Conservation (phyloP, 2,113 vertebrate species). For the Charina bottae region DNA sequence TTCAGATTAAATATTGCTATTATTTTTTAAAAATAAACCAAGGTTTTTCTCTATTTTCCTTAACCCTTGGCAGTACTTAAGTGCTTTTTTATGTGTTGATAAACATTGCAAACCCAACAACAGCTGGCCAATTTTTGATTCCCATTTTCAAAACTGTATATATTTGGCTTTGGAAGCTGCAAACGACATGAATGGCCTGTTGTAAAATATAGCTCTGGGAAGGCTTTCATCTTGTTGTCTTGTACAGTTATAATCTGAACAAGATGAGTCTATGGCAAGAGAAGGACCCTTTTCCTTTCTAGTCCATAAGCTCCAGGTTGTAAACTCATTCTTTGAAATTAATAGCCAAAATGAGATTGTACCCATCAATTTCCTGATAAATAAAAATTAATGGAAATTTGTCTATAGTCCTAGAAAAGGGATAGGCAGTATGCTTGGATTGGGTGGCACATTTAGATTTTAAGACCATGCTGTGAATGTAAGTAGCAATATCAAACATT, state of each 20-base stretch:
- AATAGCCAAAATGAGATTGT: background rate
- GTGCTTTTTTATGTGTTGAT: conserved; percentile 30
- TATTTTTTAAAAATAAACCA: conserved; percentile 22
- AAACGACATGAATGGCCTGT: conserved; percentile 34
- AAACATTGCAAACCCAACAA: conserved; percentile 20
- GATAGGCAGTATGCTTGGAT: background rate
- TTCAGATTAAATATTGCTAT: conserved; percentile 37
- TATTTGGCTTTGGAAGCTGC: conserved; percentile 33
- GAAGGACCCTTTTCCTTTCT: background rate
- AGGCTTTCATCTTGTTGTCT: conserved; percentile 5
- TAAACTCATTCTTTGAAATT: background rate
- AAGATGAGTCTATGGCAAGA: background rate
- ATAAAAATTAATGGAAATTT: background rate
- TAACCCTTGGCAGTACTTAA: background rate
- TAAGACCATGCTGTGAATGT: background rate
- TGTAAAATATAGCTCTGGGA: background rate
- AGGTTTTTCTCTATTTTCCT: background rate
- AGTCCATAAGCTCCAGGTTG: rapidly evolving
- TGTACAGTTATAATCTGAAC: background rate
- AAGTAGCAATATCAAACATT: background rate
- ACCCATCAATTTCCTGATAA: rapidly evolving
- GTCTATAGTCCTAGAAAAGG: background rate
- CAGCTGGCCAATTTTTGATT: conserved; percentile 32
- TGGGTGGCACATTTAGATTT: background rate
- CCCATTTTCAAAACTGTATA: conserved; percentile 7